phyloP scores from a whole-genome alignment of 2,888 invertebrate genomes.

The Deilephila porcellus region DNA sequence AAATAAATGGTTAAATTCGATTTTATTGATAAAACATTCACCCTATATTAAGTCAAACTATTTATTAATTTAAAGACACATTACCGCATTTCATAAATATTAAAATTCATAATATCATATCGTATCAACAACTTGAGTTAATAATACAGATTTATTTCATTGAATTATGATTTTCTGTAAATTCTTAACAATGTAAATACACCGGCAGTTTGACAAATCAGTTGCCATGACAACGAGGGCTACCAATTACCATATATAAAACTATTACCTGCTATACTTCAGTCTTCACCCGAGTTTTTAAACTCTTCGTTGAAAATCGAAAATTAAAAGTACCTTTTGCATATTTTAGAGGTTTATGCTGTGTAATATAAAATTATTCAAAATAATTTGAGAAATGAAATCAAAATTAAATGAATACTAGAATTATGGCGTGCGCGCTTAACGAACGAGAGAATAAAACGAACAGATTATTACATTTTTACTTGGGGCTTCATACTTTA shows the following conservation, averaged over 20 bases:
- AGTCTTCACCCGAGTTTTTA: no score
- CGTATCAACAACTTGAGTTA: no score
- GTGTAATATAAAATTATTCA: no score
- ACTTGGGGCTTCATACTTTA: no score
- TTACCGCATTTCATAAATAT: background rate
- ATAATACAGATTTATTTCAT: background rate
- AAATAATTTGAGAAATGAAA: no score
- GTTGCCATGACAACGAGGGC: conserved; percentile 59
- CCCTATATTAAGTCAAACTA: conserved; percentile 33
- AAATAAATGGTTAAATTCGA: conserved; percentile 34
- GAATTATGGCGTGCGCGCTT: no score
- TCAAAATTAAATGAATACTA: no score
- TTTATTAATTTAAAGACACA: background rate
- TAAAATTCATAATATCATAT: background rate
- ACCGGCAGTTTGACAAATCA: conserved; percentile 52
- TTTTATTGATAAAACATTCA: conserved; percentile 63
- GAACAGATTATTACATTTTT: no score
- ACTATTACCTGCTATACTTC: background rate
- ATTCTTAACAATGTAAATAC: conserved; percentile 38
- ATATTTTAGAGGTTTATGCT: no score
- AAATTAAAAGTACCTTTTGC: background rate
- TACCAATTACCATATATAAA: background rate
- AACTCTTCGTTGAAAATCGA: background rate
- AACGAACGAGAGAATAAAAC: no score
- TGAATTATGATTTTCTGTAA: background rate